phyloP scores from a whole-genome alignment of 2,113 vertebrate genomes.

The Podocnemis expansa region DNA sequence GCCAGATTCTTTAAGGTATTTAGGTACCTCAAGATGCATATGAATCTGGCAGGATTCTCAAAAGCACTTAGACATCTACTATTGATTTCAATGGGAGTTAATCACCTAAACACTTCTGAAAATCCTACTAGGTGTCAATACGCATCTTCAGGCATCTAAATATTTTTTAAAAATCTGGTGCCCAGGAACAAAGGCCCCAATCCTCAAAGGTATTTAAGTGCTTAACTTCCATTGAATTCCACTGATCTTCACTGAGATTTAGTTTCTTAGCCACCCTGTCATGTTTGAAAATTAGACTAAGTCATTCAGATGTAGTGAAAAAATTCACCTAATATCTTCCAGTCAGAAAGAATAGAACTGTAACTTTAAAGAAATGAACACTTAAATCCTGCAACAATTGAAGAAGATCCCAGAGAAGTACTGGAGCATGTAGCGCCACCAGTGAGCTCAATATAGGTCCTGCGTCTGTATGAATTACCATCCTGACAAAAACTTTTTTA shows the following conservation, averaged over 20 bases:
- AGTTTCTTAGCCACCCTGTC: background rate
- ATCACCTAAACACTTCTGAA: fast-evolving
- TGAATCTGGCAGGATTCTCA: background rate
- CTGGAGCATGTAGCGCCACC: fast-evolving
- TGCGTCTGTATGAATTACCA: background rate
- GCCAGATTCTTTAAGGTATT: background rate
- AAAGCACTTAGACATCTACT: background rate
- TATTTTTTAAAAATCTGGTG: background rate
- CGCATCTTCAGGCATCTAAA: background rate
- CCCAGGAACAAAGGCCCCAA: background rate
- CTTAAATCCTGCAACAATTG: background rate
- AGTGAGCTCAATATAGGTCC: background rate
- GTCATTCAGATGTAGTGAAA: background rate
- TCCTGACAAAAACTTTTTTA: background rate
- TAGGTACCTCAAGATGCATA: background rate
- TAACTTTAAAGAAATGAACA: background rate
- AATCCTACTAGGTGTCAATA: background rate
- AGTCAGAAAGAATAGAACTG: background rate
- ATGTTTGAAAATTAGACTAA: background rate
- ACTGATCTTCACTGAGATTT: background rate
- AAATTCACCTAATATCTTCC: background rate
- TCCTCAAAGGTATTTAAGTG: background rate
- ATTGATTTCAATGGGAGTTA: background rate
- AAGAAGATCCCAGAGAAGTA: background rate
- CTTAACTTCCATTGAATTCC: background rate